Base-by-base conservation (phyloP, 2,113 vertebrate species). In the Oenanthe oenanthe region DNA sequence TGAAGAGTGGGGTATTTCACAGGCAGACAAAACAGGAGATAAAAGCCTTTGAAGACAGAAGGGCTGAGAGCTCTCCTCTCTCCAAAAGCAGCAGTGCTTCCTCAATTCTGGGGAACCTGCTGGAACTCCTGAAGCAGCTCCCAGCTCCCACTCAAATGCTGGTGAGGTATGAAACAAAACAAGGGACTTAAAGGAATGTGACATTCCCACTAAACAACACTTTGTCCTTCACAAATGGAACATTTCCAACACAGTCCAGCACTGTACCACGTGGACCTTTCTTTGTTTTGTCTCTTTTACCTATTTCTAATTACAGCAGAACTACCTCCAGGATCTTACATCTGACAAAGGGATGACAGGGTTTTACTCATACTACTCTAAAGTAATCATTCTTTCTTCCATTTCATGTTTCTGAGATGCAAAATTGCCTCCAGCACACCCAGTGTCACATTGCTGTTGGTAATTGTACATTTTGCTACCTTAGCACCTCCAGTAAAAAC, bases 401-500 rank as follows among this genome's bases (percentile, higher is more conserved):
- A 76, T 67, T 67, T 89, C 62, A 54, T 67, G 70, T 57, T 93
- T 76, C 45, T 48, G 25, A 54, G 70, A 91, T 21, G 28, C 51
- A 82, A 72, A 91, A 95, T 40, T 51, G 21, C 50, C 58, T 43
- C 21, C 51, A 65, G 21, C 28, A 66, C 36, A 62, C 57, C 21
- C 32, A 67, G 65, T 65, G 61, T 50, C 90, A 72, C 63, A 60
- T 7, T 57, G 60, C 81, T 94, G 82, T 38, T 48, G n/a, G 74
- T 72, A 89, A 88, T 63, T 87, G 80, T 76, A 65, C 66, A 31
- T 79, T 97, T 82, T 91, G 74, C 91, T 77, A 48, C 53, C 70
- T 96, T 88, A 94, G 92, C 91, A 93, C 36, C 79, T 92, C 66
- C 53, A 57, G 34, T 70, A 85, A 89, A 93, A 93, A 74, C 65